Evolutionary conservation across 2,888 invertebrate genomes (phyloP).

Genomic region (Melipona beecheii): DNA sequence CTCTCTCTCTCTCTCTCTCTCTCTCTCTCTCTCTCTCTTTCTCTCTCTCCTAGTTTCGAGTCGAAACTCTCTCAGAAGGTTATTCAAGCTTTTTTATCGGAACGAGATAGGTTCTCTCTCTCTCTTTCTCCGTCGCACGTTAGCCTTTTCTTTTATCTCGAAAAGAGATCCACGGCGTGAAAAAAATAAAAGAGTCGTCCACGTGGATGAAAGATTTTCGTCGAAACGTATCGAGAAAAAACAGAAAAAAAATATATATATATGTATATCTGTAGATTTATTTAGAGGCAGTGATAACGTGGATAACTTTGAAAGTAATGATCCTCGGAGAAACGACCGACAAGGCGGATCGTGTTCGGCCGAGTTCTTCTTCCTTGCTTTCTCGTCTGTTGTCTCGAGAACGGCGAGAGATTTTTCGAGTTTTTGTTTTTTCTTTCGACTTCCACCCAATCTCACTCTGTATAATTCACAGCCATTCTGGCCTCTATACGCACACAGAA

Average conservation of each 20-base stretch:
- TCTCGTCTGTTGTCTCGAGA: not conserved
- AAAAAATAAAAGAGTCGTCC: not conserved
- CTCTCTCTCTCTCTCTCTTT: too few species aligned
- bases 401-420: not conserved
- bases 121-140: not conserved
- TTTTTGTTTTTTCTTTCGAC: not conserved
- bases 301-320: conserved; percentile 23
- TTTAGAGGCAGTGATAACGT: conserved; percentile 14
- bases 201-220: not conserved
- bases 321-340: not conserved
- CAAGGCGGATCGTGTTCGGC: not conserved
- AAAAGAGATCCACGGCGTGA: not conserved
- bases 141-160: not conserved
- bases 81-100: not conserved
- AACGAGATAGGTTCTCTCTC: not conserved
- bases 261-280: conserved; percentile 9
- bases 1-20: not conserved
- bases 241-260: too few species aligned
- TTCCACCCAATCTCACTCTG: conserved; percentile 19
- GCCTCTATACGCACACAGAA: conserved; percentile 9
- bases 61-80: not conserved
- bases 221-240: conserved; percentile 24
- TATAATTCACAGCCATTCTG: conserved; percentile 20
- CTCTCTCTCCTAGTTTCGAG: not conserved
- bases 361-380: not conserved